A percentile compares a stretch with the other conserved stretches of the same genome.
Evolutionary conservation across 2,797 vertebrate species (phyloP).

Genomic region (Balearica regulorum): DNA sequence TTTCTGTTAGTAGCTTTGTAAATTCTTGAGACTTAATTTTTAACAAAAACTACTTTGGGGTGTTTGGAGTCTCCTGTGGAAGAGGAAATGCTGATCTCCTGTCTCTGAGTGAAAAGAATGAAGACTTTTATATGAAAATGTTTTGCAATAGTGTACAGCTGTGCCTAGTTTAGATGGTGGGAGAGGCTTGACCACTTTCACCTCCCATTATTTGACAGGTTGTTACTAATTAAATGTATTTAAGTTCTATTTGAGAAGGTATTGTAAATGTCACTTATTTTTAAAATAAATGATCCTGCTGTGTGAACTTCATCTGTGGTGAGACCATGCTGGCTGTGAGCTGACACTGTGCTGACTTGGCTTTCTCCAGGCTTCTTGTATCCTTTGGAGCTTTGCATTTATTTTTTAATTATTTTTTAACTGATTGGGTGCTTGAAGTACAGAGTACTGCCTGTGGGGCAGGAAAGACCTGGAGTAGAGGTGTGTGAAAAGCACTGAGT

Average conservation of each 20-base stretch:
- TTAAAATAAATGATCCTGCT: slow-evolving; percentile 64
- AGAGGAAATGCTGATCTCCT: not conserved
- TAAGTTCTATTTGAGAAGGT: not conserved
- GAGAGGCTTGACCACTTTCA: not conserved
- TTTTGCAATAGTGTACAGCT: not conserved
- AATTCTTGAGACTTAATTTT: not conserved
- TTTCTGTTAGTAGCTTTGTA: not conserved
- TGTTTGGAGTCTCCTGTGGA: not conserved
- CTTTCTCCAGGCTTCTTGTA: not conserved
- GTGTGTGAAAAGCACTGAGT: not conserved
- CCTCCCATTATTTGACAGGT: not conserved
- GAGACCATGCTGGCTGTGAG: not conserved
- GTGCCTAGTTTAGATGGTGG: not conserved
- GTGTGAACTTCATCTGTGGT: not conserved
- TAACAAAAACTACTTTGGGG: not conserved
- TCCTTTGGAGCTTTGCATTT: not conserved
- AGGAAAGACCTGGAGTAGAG: not conserved
- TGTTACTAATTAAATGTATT: not conserved
- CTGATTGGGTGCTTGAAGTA: not conserved
- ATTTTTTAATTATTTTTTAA: not conserved
- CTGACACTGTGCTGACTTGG: not conserved
- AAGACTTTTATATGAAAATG: not conserved
- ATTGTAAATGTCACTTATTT: slow-evolving; percentile 45
- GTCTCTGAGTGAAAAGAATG: not conserved
- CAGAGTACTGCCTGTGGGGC: not conserved